phyloP scores from a whole-genome alignment of 2,113 vertebrate genomes.

The Noctilio leporinus region DNA sequence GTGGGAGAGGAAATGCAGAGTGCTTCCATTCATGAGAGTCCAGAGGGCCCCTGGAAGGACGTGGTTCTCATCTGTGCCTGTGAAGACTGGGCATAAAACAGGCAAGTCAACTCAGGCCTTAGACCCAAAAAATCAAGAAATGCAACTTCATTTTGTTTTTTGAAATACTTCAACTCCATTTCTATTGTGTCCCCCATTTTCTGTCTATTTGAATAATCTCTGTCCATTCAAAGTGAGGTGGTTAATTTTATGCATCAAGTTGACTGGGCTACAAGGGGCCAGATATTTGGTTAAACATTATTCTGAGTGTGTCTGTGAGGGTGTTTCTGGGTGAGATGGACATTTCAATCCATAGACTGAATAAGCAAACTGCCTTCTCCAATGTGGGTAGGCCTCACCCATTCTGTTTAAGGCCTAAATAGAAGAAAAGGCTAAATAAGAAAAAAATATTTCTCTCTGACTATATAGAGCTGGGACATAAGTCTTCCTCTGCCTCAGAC shows the following conservation, averaged over 20 bases:
- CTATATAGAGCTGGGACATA: background rate
- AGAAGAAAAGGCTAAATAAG: background rate
- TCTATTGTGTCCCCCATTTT: background rate
- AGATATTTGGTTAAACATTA: background rate
- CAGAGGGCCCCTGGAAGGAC: background rate
- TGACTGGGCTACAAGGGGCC: background rate
- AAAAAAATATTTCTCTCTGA: background rate
- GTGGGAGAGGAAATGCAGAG: background rate
- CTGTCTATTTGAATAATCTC: background rate
- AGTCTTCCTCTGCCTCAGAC: background rate
- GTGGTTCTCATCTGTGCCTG: background rate
- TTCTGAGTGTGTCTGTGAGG: background rate
- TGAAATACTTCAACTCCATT: background rate
- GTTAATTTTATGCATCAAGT: background rate
- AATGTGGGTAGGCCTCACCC: background rate
- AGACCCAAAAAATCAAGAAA: background rate
- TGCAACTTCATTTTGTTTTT: background rate
- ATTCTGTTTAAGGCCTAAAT: background rate
- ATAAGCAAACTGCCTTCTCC: background rate
- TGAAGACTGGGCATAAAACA: background rate
- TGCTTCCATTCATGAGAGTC: background rate
- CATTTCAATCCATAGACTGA: background rate
- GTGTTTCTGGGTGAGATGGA: background rate
- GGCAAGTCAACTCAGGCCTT: background rate
- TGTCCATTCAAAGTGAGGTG: background rate